A percentile compares a stretch with the other conserved stretches of the same genome.
phyloP scores from a whole-genome alignment of 2,113 vertebrate species.

The Anoura caudifer region DNA sequence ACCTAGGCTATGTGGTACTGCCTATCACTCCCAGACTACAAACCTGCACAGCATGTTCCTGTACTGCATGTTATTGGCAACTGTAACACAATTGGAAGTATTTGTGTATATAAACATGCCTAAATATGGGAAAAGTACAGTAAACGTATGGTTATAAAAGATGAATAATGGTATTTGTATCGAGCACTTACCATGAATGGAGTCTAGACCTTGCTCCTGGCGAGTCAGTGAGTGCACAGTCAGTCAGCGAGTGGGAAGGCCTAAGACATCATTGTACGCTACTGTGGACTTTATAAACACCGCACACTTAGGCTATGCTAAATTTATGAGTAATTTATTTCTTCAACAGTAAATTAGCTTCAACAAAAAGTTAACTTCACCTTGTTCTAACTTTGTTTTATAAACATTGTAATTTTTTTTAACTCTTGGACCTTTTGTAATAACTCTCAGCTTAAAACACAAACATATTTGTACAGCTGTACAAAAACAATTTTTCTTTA shows the following conservation, averaged over 20 bases:
- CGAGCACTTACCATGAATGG: background rate
- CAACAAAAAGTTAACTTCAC: background rate
- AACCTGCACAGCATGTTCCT: background rate
- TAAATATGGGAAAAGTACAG: background rate
- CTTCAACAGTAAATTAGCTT: background rate
- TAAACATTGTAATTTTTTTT: background rate
- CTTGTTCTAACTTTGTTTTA: background rate
- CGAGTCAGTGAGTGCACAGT: background rate
- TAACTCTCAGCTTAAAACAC: background rate
- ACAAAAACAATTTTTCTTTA: background rate
- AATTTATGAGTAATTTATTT: background rate
- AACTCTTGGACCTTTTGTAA: background rate
- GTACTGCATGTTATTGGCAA: too few relatives aligned
- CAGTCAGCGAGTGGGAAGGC: background rate
- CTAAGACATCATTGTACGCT: background rate
- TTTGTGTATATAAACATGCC: background rate
- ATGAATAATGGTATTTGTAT: background rate
- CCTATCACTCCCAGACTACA: background rate
- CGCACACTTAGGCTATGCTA: background rate
- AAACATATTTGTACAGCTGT: background rate
- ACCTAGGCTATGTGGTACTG: background rate
- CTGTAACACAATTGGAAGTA: background rate
- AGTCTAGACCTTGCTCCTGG: background rate
- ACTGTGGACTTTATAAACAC: background rate
- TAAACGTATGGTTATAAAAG: background rate